Evolutionary conservation across 1,140 invertebrate species (phyloP), one percentile per base, ranked within the genome.

Genomic region (Drosophila santomea): DNA sequence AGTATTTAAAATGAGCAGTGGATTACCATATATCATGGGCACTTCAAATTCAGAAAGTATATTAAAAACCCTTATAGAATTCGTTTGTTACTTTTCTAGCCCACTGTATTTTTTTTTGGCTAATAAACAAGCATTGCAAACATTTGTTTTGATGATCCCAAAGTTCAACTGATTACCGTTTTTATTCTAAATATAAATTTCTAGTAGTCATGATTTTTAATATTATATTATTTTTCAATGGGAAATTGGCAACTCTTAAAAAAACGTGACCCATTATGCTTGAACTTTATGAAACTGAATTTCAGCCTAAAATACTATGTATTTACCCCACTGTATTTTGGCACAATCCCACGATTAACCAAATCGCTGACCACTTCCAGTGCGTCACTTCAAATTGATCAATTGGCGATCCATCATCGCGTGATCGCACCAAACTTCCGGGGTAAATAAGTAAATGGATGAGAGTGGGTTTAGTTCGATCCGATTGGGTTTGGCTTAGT

Each of bases 341-440:
- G 1, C 14, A 41, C 48, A 48, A 66, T 63, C 44, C 36, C 36
- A 14, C 36, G 45, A 64, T 66, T 68, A 68, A 66, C 45, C 64
- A 64, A 68, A 68, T 66, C 17, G 60, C 25, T 35, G 20, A 15
- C 20, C 45, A 28, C 12, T 10, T 23, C 4, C 20, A 68, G 39
- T 68, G 62, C 66, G 62, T 68, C 66, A 67, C 47, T 38, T 23
- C 7, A 12, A 69, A 67, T 69, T 69, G 66, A 69, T 54, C 61
- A 68, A 68, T 68, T 67, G 64, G 38, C 60, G 25, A 67, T 64
- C 36, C 39, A 47, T 67, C 15, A 68, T 68, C 62, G 66, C 66
- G 66, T 69, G 66, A 67, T 69, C 60, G 56, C n/a, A 2, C 1
- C 17, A 6, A 44, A 43, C 36, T 68, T 68, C 64, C 64, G 64